Base-by-base conservation (phyloP, 2,113 vertebrate species). In the Noturus placidus region DNA sequence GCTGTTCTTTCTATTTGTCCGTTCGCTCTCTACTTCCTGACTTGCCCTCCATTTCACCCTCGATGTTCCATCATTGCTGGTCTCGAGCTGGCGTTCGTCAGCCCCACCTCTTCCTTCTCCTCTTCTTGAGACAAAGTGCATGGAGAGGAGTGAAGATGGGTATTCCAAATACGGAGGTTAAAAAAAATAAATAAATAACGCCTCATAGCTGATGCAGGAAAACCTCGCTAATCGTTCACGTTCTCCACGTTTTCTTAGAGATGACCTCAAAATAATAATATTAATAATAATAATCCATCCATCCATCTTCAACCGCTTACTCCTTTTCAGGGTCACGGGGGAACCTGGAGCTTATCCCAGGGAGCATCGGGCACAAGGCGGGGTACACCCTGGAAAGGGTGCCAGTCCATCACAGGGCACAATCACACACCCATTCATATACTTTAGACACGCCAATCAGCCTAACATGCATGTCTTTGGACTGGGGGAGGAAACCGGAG, bases 1-100 rank as follows among this genome's bases (percentile, higher is more conserved):
- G 33, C 27, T 42, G 52, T 69, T 86, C 82, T 89, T 86, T 85
- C 59, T 87, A 56, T 86, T 69, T 0, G 19, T 87, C 35, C 25
- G 15, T 35, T 50, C 14, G 50, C 50, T 83, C 86, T 70, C 38
- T 5, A n/a, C 56, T 86, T 86, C 33, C 20, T 59, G 67, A 59
- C 74, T 50, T 81, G 83, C 52, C 35, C 74, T 90, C 83, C 25
- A 61, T 77, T 56, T 82, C 65, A 86, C 14, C 81, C 81, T 85
- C 72, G 65, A 25, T 35, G 61, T 52, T 67, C 30, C n/a, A 54
- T 50, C 61, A 65, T 42, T 82, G 25, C 65, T 10, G 56, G 42
- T 79, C 54, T 87, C 35, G 72, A 54, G 22, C 69, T 84, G 42
- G 54, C 19, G 50, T 82, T 61, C 88, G 42, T 82, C 77, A 82